Evolutionary conservation across 2,113 vertebrate genomes (phyloP).

Genomic region (Hippolais icterina): DNA sequence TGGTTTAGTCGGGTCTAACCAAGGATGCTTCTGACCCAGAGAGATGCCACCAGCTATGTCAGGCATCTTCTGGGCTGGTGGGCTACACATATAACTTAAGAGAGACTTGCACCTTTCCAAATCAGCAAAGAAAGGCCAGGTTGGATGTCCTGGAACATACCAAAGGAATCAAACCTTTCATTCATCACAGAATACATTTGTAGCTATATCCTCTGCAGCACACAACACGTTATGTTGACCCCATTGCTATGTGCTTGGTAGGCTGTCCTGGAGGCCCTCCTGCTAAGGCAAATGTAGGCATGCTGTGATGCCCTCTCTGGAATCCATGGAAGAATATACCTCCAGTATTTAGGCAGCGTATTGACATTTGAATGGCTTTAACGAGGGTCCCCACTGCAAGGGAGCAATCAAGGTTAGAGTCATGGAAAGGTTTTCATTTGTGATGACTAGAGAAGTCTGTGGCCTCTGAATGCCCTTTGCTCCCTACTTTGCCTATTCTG

Average conservation of each 20-base stretch:
- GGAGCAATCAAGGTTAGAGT: neutral
- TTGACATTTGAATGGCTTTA: conserved; percentile 3
- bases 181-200: neutral
- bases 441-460: neutral
- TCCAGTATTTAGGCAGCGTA: neutral
- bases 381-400: neutral
- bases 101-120: neutral
- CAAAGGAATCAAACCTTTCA: neutral
- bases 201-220: neutral
- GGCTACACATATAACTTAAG: neutral
- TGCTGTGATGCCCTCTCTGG: neutral
- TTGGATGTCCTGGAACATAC: neutral
- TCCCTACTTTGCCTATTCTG: neutral
- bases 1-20: neutral
- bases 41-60: neutral
- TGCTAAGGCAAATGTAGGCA: neutral
- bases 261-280: neutral
- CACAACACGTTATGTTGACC: neutral
- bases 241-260: neutral
- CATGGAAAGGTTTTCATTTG: neutral
- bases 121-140: neutral
- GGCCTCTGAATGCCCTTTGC: neutral
- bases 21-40: neutral
- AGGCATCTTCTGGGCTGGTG: neutral
- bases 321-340: neutral